Evolutionary conservation across 2,113 vertebrate genomes (phyloP), one percentile per base, ranked within the genome.

Genomic region (Colinus virginianus): DNA sequence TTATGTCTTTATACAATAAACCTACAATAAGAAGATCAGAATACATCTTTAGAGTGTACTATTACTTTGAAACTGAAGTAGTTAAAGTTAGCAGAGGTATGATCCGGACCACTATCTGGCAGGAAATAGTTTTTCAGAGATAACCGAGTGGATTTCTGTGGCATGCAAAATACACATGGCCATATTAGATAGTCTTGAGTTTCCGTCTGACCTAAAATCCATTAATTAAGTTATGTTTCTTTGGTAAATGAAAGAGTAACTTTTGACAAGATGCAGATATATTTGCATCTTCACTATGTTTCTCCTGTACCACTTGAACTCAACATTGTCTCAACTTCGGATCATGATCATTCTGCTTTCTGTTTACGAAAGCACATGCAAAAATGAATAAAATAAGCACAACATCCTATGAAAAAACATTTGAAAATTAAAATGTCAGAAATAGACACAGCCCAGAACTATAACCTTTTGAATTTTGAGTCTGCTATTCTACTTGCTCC

Each of bases 81-180:
- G 72, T 91, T 91, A 89, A 90, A 86, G 61, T 15, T 6, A 68
- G 81, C 38, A 79, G 76, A 92, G 88, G 82, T 93, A 51, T 10
- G 28, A 91, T 88, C 40, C 83, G 72, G 68, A 34, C 67, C 19
- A 9, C 76, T 91, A 34, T 93, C 94, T 83, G 23, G 16, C 76
- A 92, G 76, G 96, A 95, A 96, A 96, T 78, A 93, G 70, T 87
- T 95, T 67, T 79, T 71, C 67, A 80, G 81, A 93, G 91, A 92
- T 90, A 96, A 82, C 75, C 28, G 36, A 55, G 38, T 61, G 61
- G 76, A 93, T 92, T 96, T 93, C 84, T 51, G 17, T 20, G 59
- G 59, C 68, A 90, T 51, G 71, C 20, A 79, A 92, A 90, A 89
- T 82, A 74, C 25, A 93, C 63, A 84, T 13, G 55, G 81, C n/a